phyloP scores from a whole-genome alignment of 2,888 invertebrate genomes.

The Acanthosepion esculentum region DNA sequence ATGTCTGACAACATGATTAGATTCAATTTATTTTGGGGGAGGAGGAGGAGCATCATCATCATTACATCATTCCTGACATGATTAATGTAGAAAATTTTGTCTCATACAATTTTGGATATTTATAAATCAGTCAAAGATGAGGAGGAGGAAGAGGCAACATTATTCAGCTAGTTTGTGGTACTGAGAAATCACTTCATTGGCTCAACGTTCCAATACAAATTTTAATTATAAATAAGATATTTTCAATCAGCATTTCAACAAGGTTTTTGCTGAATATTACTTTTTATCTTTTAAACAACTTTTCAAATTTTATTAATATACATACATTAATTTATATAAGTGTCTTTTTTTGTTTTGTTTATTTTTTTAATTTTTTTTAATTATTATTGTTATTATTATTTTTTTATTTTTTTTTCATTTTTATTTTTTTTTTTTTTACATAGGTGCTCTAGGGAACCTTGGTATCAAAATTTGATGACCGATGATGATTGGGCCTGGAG shows the following conservation, averaged over 20 bases:
- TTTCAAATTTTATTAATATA: not conserved
- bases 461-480: constrained; percentile 57
- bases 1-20: not conserved
- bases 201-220: not conserved
- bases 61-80: not conserved
- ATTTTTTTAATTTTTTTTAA: too few species aligned
- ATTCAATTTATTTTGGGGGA: not conserved
- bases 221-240: not conserved
- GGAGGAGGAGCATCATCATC: not conserved
- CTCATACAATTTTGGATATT: constrained; percentile 7
- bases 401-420: too few species aligned
- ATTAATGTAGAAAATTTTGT: constrained; percentile 4
- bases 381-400: too few species aligned
- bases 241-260: constrained; percentile 22
- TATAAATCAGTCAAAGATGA: not conserved
- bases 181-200: constrained; percentile 33
- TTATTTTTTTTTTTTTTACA: not conserved
- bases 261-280: not conserved
- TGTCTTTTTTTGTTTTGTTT: not conserved
- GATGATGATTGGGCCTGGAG: constrained; percentile 63
- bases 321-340: not conserved
- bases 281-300: not conserved
- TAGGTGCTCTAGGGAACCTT: constrained; percentile 46
- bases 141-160: not conserved
- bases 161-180: not conserved